Evolutionary conservation across 2,888 invertebrate species (phyloP).

Genomic region (Reticulitermes lucifugus): DNA sequence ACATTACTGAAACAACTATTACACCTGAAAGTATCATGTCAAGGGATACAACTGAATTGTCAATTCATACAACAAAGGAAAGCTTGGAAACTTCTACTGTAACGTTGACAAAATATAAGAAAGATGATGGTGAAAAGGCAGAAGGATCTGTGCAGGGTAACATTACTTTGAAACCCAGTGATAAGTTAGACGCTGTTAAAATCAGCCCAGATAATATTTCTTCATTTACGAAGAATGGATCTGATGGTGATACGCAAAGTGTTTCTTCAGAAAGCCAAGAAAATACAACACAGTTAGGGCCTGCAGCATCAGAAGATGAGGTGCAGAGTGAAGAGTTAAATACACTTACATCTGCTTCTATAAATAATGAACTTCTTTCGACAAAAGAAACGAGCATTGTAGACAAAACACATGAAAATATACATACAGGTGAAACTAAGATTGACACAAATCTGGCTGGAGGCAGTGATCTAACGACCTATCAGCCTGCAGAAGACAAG

Average conservation of each 20-base stretch:
- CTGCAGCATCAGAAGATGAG: background rate
- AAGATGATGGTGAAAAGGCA: background rate
- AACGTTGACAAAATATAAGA: slow-evolving; percentile 7
- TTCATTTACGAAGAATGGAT: background rate
- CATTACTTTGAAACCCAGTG: background rate
- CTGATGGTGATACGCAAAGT: background rate
- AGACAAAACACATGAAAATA: background rate
- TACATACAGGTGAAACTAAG: background rate
- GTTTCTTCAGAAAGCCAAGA: background rate
- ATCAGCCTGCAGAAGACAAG: background rate
- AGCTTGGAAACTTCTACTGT: background rate
- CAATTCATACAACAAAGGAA: background rate
- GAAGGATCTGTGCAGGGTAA: background rate
- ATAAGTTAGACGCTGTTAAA: background rate
- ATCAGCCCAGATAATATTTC: background rate
- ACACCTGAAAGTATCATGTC: background rate
- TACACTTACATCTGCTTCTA: background rate
- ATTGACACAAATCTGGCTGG: background rate
- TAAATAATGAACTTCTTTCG: background rate
- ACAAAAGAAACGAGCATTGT: background rate
- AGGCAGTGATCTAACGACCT: background rate
- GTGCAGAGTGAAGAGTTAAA: background rate
- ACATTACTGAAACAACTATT: background rate
- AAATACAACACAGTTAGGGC: background rate
- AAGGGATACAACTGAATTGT: background rate